Evolutionary conservation across 2,113 vertebrate species (phyloP).

Genomic region (Coptodon rendalli): DNA sequence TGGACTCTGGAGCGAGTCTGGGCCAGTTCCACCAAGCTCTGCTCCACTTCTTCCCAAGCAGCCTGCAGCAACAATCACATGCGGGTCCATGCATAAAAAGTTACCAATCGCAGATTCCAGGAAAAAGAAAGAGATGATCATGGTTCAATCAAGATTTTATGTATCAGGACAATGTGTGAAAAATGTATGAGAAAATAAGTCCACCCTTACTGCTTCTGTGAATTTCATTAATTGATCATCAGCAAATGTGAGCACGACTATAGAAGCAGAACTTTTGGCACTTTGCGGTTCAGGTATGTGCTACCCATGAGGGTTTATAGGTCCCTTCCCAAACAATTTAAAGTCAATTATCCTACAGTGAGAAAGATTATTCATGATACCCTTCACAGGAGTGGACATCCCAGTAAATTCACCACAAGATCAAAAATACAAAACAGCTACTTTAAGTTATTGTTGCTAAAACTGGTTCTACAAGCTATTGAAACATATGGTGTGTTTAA

Average conservation of each 20-base stretch:
- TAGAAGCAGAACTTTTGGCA: not conserved
- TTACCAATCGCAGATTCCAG: not conserved
- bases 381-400: not conserved
- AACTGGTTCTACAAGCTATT: not conserved
- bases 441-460: not conserved
- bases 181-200: not conserved
- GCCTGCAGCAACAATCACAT: conserved; percentile 49
- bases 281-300: not conserved
- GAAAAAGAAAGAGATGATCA: not conserved
- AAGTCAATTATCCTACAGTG: not conserved
- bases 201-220: not conserved
- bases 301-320: fast-evolving
- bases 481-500: not conserved
- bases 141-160: not conserved
- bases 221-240: not conserved
- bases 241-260: not conserved
- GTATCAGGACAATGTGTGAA: not conserved
- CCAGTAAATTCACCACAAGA: not conserved
- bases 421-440: not conserved
- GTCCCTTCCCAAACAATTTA: not conserved
- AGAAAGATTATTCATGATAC: not conserved
- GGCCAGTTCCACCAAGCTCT: conserved; percentile 56
- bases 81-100: not conserved
- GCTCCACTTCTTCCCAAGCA: conserved; percentile 71
- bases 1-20: conserved; percentile 46